Evolutionary conservation across 2,888 invertebrate species (phyloP).

Genomic region (Smittia sp.): DNA sequence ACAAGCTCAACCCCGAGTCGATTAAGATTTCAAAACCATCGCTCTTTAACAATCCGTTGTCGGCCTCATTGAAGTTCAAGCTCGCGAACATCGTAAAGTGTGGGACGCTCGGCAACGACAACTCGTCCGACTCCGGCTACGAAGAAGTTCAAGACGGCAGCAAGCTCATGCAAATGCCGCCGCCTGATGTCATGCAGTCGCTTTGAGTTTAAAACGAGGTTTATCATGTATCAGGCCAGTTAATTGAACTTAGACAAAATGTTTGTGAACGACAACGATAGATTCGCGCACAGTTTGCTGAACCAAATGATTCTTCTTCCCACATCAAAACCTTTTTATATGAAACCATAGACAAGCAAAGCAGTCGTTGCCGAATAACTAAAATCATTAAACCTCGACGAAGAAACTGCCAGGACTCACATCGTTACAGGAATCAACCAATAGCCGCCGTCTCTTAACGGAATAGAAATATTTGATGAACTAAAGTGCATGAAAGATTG

Average conservation of each 20-base stretch:
- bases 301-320: no score
- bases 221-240: not conserved
- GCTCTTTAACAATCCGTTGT: constrained; percentile 8
- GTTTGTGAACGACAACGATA: not conserved
- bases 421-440: not conserved
- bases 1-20: not conserved
- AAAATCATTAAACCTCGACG: no score
- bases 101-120: constrained; percentile 55
- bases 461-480: no score
- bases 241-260: not conserved
- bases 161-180: constrained; percentile 32
- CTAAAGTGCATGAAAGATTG: no score
- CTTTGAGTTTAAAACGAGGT: constrained; percentile 31
- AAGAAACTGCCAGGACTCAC: not conserved
- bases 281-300: no score
- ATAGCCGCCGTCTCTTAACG: no score
- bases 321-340: no score
- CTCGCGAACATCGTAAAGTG: constrained; percentile 18
- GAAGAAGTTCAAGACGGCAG: constrained; percentile 57
- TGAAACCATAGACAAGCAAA: no score
- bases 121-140: constrained; percentile 71
- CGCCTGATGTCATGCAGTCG: constrained; percentile 31
- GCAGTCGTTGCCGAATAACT: no score
- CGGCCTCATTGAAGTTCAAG: constrained; percentile 21
- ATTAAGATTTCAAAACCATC: not conserved